Conservation (phyloP, 1,140 invertebrate genomes). For the Ephestia elutella region DNA sequence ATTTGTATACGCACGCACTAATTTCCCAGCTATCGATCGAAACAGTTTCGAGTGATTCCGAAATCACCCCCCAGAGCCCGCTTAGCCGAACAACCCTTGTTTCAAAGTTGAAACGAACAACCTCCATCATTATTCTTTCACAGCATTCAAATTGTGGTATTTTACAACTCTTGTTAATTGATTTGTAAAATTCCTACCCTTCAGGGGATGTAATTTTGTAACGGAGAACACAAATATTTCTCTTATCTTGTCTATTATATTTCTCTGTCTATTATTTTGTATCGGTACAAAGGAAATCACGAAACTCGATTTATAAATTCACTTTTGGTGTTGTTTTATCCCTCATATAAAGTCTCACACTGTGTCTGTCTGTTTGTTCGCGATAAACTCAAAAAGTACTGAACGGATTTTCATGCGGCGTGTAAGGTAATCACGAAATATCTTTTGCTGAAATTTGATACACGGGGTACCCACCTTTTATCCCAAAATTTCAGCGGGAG, state of each 20-base stretch:
- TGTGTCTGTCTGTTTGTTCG: too few relatives aligned
- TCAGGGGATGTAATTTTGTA: background rate
- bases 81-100: slow-evolving; percentile 10
- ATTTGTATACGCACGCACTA: slow-evolving; percentile 36
- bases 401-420: too few relatives aligned
- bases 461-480: too few relatives aligned
- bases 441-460: too few relatives aligned
- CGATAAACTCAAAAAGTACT: too few relatives aligned
- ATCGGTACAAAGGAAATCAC: background rate
- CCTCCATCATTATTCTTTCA: slow-evolving; percentile 11
- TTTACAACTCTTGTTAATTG: slow-evolving; percentile 9
- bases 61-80: slow-evolving; percentile 12
- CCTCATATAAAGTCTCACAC: too few relatives aligned
- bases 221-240: background rate
- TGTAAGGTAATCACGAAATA: too few relatives aligned
- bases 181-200: slow-evolving; percentile 5
- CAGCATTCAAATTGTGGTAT: slow-evolving; percentile 8
- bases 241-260: slow-evolving; percentile 2
- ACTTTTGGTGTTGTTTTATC: too few relatives aligned
- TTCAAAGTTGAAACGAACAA: slow-evolving; percentile 16
- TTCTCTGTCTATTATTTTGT: background rate
- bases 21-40: slow-evolving; percentile 10
- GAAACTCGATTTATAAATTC: background rate
- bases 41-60: slow-evolving; percentile 7
- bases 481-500: too few relatives aligned